phyloP scores from a whole-genome alignment of 2,113 vertebrate species.

The Sitta europaea region DNA sequence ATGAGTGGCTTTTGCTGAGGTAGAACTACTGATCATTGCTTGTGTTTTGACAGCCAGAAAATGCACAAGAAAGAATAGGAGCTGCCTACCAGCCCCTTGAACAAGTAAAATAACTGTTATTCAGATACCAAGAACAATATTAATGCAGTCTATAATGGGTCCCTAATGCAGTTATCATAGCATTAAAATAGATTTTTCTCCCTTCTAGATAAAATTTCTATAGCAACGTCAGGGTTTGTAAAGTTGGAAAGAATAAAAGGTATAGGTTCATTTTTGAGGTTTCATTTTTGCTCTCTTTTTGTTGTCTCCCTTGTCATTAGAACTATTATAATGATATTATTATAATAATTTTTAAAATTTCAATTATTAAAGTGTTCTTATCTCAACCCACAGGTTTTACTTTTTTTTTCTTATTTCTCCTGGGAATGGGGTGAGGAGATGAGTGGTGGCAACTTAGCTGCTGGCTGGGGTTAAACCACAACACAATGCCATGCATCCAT shows the following conservation, averaged over 20 bases:
- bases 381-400: neutral
- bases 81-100: slow-evolving; percentile 74
- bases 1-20: neutral
- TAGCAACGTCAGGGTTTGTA: neutral
- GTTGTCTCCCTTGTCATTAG: neutral
- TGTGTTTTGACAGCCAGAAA: slow-evolving; percentile 74
- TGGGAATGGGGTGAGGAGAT: neutral
- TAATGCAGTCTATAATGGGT: neutral
- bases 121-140: neutral
- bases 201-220: neutral
- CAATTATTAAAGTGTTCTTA: neutral
- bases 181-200: neutral
- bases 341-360: neutral
- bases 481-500: neutral
- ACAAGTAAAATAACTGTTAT: slow-evolving; percentile 61
- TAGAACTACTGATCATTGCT: slow-evolving; percentile 73
- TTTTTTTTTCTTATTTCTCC: neutral
- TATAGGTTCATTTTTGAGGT: neutral
- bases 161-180: neutral
- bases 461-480: neutral
- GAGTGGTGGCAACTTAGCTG: neutral
- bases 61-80: slow-evolving; percentile 77
- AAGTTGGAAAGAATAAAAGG: neutral
- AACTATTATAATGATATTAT: neutral
- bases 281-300: neutral